A percentile compares a stretch with the other conserved stretches of the same genome.
Evolutionary conservation across 2,113 vertebrate species (phyloP).

Genomic region (Mastomys coucha): DNA sequence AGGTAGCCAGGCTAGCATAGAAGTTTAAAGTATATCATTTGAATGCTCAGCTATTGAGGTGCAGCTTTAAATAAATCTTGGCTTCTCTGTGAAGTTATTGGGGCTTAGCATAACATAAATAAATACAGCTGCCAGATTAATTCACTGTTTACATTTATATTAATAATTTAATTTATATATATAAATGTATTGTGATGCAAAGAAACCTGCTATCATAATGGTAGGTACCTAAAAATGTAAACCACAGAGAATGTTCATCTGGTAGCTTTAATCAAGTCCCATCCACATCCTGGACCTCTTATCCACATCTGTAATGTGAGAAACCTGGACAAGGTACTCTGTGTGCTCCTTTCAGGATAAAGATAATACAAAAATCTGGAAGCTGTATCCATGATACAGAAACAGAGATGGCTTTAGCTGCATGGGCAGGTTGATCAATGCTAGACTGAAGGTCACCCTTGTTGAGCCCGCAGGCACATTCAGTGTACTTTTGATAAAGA

Average conservation of each 20-base stretch:
- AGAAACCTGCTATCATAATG: background rate
- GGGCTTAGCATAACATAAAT: no score
- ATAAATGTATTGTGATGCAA: background rate
- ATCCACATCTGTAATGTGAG: background rate
- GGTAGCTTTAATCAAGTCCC: background rate
- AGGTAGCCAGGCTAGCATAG: no score
- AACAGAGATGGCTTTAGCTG: background rate
- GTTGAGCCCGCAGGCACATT: background rate
- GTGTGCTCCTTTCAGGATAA: background rate
- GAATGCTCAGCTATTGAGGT: no score
- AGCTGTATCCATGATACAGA: background rate
- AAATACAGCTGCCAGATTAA: no score
- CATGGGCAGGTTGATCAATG: background rate
- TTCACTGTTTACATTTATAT: no score
- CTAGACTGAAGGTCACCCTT: background rate
- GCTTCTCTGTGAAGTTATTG: no score
- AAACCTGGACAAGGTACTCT: background rate
- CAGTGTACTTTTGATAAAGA: background rate
- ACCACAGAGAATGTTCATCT: background rate
- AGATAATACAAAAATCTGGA: background rate
- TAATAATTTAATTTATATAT: no score
- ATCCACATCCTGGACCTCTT: background rate
- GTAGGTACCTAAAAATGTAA: background rate
- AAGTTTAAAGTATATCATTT: no score
- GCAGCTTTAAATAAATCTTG: no score